A percentile compares a stretch with the other conserved stretches of the same genome.
Evolutionary conservation across 2,113 vertebrate genomes (phyloP).

Genomic region (Naja naja): DNA sequence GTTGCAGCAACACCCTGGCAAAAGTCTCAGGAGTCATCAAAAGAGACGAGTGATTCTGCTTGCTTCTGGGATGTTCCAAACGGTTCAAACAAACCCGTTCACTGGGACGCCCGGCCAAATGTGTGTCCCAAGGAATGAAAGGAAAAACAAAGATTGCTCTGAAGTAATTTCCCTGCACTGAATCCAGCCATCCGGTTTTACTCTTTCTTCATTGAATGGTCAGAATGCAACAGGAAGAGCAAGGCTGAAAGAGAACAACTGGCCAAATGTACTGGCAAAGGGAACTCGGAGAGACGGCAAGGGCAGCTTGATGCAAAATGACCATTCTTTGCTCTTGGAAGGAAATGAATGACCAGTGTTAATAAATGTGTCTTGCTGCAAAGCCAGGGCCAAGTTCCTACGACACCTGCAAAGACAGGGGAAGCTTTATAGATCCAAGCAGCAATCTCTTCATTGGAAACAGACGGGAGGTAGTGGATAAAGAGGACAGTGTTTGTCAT

Average conservation of each 20-base stretch:
- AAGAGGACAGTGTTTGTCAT: conserved; percentile 65
- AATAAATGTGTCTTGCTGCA: conserved; percentile 69
- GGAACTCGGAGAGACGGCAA: conserved; percentile 71
- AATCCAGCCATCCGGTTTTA: conserved; percentile 83
- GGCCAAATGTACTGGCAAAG: conserved; percentile 78
- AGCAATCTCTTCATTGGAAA: conserved; percentile 5
- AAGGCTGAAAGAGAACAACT: conserved; percentile 79
- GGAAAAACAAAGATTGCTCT: conserved; percentile 77
- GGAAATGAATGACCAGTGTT: conserved; percentile 76
- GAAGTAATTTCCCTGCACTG: conserved; percentile 84
- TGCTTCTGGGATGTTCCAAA: conserved; percentile 63
- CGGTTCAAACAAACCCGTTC: conserved; percentile 68
- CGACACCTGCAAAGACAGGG: conserved; percentile 74
- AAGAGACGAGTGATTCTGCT: conserved; percentile 65
- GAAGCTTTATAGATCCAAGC: conserved; percentile 54
- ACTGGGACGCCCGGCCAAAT: conserved; percentile 82
- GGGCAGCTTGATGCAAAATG: conserved; percentile 67
- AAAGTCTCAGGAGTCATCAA: conserved; percentile 58
- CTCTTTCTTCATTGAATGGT: conserved; percentile 84
- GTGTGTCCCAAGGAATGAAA: conserved; percentile 70
- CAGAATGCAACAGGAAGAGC: conserved; percentile 89
- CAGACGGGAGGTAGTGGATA: conserved; percentile 46
- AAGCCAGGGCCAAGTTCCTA: conserved; percentile 63
- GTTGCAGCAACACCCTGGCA: conserved; percentile 67
- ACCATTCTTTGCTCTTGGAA: conserved; percentile 72